A percentile compares a stretch with the other conserved stretches of the same genome.
Conservation (phyloP, 2,797 vertebrate species). For the Garrulus glandarius region DNA sequence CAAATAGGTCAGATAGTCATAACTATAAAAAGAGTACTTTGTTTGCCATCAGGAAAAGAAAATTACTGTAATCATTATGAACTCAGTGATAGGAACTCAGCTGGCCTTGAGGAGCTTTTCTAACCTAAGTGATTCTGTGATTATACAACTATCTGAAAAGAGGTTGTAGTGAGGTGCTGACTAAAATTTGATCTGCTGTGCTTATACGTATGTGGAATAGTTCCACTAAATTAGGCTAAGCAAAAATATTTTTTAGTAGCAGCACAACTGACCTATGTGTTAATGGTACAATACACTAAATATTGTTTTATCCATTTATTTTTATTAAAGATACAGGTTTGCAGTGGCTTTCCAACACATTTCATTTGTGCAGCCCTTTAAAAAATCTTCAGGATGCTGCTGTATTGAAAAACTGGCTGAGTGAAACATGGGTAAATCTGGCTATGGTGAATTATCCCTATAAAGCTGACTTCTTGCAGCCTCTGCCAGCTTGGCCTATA, state of each 20-base stretch:
- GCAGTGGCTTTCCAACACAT: slow-evolving; percentile 84
- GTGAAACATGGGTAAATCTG: slow-evolving; percentile 92
- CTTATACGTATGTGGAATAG: background rate
- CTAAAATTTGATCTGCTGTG: background rate
- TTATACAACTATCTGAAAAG: background rate
- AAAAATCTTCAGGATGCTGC: slow-evolving; percentile 69
- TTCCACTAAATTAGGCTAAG: background rate
- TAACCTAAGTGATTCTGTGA: background rate
- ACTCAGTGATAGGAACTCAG: background rate
- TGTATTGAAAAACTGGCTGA: slow-evolving; percentile 87
- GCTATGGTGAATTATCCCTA: slow-evolving; percentile 98
- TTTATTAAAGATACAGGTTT: slow-evolving; percentile 80
- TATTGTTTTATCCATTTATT: background rate
- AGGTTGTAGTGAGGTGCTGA: background rate
- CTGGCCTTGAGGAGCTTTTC: background rate
- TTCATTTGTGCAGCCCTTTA: slow-evolving; percentile 84
- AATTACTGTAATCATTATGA: background rate
- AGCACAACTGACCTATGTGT: background rate
- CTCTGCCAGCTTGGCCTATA: slow-evolving; percentile 92
- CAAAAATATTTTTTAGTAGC: background rate
- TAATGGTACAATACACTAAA: background rate
- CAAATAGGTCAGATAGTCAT: background rate
- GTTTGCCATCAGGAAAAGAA: background rate
- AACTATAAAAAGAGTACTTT: background rate
- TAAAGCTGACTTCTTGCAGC: slow-evolving; percentile 88